Conservation (phyloP, 2,888 invertebrate species). For the Gymnocheta viridis region DNA sequence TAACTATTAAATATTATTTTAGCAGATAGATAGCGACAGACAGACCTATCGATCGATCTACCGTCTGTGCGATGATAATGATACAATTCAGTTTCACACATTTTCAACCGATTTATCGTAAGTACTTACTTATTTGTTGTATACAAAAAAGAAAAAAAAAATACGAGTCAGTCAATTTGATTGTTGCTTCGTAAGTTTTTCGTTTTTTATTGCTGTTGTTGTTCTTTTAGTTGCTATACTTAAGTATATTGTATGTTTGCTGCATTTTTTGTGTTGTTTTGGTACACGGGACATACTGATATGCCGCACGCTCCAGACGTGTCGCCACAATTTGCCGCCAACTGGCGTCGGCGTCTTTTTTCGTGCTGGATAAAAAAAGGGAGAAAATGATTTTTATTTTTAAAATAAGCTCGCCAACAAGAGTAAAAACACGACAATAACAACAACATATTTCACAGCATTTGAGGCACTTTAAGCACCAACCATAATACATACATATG, state of each 20-base stretch:
- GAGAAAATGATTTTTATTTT: constrained; percentile 71
- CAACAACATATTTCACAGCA: constrained; percentile 65
- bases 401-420: constrained; percentile 69
- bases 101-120: constrained; percentile 48
- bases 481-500: constrained; percentile 1
- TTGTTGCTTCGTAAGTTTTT: constrained; percentile 40
- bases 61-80: constrained; percentile 43
- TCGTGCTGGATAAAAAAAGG: constrained; percentile 68
- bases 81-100: constrained; percentile 59
- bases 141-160: constrained; percentile 6
- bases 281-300: constrained; percentile 68
- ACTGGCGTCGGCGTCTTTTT: constrained; percentile 74
- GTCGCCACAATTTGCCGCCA: constrained; percentile 80
- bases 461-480: constrained; percentile 36
- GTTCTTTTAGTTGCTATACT: constrained; percentile 51
- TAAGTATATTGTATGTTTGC: constrained; percentile 31
- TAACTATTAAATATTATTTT: constrained; percentile 47
- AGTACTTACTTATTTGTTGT: neutral
- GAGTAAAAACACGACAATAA: constrained; percentile 66
- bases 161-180: constrained; percentile 53
- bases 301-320: constrained; percentile 77
- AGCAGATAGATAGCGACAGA: constrained; percentile 27
- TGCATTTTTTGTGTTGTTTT: constrained; percentile 61
- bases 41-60: constrained; percentile 45
- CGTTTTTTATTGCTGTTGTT: too few species aligned